Evolutionary conservation across 2,797 vertebrate genomes (phyloP).

Genomic region (Liparis tanakae): DNA sequence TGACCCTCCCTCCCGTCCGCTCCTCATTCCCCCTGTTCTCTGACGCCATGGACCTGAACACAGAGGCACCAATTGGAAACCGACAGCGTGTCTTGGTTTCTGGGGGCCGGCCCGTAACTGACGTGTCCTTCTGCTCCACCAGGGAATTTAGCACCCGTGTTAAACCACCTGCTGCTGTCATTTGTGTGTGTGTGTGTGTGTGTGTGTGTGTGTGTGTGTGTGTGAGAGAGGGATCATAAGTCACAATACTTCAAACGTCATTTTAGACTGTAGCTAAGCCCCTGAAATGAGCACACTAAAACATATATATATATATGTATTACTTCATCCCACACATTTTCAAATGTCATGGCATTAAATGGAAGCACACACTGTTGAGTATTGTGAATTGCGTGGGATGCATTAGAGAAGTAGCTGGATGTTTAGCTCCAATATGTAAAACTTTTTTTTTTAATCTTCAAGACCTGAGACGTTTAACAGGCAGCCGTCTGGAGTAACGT

Average conservation of each 20-base stretch:
- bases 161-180: constrained; percentile 74
- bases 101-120: constrained; percentile 37
- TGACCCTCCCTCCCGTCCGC: not conserved
- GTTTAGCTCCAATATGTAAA: not conserved
- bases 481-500: constrained; percentile 6
- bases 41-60: constrained; percentile 41
- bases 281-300: constrained; percentile 21
- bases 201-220: constrained; percentile 20
- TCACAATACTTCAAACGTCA: constrained; percentile 24
- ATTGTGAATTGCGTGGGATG: too few species aligned
- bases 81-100: constrained; percentile 28
- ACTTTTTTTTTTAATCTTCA: not conserved
- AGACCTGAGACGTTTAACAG: not conserved
- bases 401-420: not conserved
- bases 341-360: not conserved
- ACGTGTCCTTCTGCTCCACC: constrained; percentile 52
- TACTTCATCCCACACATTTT: constrained; percentile 16
- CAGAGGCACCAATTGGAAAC: constrained; percentile 30
- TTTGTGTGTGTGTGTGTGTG: constrained; percentile 26
- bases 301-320: constrained; percentile 1
- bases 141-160: constrained; percentile 55
- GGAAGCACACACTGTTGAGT: not conserved
- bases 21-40: constrained; percentile 34
- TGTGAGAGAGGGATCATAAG: not conserved
- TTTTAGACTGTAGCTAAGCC: constrained; percentile 23